A percentile compares a stretch with the other conserved stretches of the same genome.
These are phyloP conservation scores for Octodonta nipae DNA, from an alignment of 2,888 invertebrate species.

Conservation along the genomic window DNA sequence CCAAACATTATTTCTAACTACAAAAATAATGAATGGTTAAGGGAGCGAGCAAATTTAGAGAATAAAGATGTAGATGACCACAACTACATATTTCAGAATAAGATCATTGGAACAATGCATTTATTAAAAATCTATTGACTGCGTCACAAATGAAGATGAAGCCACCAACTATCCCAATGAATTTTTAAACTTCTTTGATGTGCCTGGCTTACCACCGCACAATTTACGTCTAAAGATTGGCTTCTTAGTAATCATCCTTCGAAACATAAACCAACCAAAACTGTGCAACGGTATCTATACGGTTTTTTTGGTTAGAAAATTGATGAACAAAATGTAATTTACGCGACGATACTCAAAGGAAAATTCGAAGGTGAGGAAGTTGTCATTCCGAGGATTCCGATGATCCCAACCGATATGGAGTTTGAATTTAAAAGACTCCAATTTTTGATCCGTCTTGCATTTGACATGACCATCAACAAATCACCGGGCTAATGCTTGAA, in stretches of 20 bases:
- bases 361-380: background rate
- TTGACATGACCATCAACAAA: slow-evolving; percentile 14
- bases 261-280: background rate
- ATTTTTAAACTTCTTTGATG: background rate
- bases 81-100: background rate
- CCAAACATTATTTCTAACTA: background rate
- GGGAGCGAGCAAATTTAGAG: background rate
- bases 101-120: background rate
- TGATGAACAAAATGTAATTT: too few species aligned
- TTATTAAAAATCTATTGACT: background rate
- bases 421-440: slow-evolving; percentile 3
- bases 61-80: background rate
- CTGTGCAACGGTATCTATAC: slow-evolving; percentile 3
- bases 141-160: background rate
- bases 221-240: background rate
- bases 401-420: background rate
- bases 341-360: background rate
- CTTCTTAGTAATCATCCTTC: background rate
- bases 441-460: slow-evolving; percentile 6
- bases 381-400: slow-evolving; percentile 1
- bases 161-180: background rate
- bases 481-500: slow-evolving; percentile 10
- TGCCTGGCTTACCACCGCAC: slow-evolving; percentile 1
- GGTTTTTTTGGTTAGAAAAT: too few species aligned
- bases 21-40: background rate